Evolutionary conservation across 2,797 vertebrate genomes (phyloP).

Genomic region (Lacerta viridis): DNA sequence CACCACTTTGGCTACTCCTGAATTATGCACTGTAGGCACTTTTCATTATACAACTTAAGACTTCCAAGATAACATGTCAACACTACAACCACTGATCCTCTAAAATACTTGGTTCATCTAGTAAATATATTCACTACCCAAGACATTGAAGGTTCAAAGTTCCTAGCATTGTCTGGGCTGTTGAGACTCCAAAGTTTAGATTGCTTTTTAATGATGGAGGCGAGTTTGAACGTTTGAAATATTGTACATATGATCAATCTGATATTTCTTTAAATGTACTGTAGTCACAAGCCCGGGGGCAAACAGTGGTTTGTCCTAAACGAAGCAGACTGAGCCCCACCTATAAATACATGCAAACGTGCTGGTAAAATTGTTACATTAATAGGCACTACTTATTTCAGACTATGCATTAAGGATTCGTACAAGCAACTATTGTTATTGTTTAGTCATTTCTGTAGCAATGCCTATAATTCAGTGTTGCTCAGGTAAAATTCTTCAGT

Average conservation of each 20-base stretch:
- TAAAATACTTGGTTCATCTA: not conserved
- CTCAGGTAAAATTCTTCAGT: not conserved
- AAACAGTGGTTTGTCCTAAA: slow-evolving; percentile 1
- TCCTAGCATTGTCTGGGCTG: not conserved
- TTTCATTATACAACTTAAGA: not conserved
- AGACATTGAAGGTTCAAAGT: not conserved
- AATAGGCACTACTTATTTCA: not conserved
- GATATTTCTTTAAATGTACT: not conserved
- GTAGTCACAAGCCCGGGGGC: not conserved
- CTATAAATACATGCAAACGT: not conserved
- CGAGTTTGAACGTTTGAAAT: not conserved
- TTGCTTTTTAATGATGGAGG: not conserved
- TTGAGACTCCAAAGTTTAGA: not conserved
- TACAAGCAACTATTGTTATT: not conserved
- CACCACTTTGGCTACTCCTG: too few relatives aligned
- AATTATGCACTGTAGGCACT: not conserved
- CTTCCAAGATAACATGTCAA: not conserved
- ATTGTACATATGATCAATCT: not conserved
- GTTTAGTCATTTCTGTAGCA: not conserved
- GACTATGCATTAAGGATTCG: not conserved
- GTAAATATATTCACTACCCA: not conserved
- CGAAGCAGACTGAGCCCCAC: not conserved
- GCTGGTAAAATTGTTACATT: not conserved
- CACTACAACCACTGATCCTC: too few relatives aligned
- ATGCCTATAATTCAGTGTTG: slow-evolving; percentile 5